Evolutionary conservation across 2,888 invertebrate genomes (phyloP), one percentile per base, ranked within the genome.

Genomic region (Clanis bilineata): DNA sequence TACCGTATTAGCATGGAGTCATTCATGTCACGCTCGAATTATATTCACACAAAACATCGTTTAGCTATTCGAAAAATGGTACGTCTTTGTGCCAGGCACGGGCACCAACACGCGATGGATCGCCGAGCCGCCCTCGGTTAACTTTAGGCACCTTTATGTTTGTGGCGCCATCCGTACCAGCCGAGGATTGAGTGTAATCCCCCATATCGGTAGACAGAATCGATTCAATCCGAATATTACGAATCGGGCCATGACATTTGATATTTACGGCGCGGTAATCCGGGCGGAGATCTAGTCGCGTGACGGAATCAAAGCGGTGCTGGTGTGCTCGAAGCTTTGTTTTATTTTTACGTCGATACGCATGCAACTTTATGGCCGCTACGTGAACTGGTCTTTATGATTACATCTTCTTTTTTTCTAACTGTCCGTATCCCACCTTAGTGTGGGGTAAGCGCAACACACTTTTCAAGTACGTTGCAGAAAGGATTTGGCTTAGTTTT

Each of bases 141-240:
- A 85, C 75, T 85, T 85, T 71, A 77, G 83, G 77, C 79, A 83
- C 84, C 80, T 83, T 84, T 80, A 83, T 83, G 85, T 79, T 73
- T 72, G 77, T 77, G 83, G 90, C 72, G 79, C 86, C 81, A 80
- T 82, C 85, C 83, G 90, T 91, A 77, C 90, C 90, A 90, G 85
- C 74, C 84, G 71, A 77, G 79, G 80, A 84, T 87, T 82, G 83
- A 84, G 82, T 82, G 82, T 88, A 88, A 88, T 86, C 86, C 86
- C 80, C 83, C 83, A 85, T 89, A 90, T 90, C 90, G 88, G 82
- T 82, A 84, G 84, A 85, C 86, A 74, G 81, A 86, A 89, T 88
- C 88, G 90, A 88, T 89, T 88, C 85, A 87, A 88, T 88, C 83
- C 85, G 82, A 89, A 88, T 89, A 90, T 90, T 88, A 89, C 83